Conservation (phyloP, 2,797 vertebrate species). For the Xenentodon cancila region DNA sequence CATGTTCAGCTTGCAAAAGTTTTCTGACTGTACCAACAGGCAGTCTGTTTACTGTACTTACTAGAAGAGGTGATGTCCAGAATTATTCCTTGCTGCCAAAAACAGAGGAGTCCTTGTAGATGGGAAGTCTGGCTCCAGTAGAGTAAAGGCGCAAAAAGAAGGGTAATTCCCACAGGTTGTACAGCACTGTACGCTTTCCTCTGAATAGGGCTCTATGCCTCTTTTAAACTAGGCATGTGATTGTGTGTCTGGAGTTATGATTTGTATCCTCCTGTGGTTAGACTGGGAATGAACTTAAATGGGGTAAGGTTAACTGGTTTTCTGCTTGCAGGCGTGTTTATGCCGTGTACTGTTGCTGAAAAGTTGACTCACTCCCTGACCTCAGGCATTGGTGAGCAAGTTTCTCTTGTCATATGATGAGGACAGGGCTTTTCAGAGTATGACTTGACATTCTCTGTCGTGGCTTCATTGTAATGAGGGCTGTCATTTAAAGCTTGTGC, state of each 20-base stretch:
- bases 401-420: conserved; percentile 46
- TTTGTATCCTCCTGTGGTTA: conserved; percentile 39
- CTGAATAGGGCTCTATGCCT: conserved; percentile 34
- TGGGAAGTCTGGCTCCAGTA: conserved; percentile 18
- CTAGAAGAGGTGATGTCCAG: conserved; percentile 41
- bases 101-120: conserved; percentile 48
- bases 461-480: conserved; percentile 29
- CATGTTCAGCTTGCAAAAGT: conserved; percentile 62
- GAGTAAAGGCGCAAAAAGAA: conserved; percentile 33
- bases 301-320: conserved; percentile 35
- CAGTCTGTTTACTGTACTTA: conserved; percentile 59
- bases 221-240: conserved; percentile 40
- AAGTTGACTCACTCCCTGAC: conserved; percentile 60
- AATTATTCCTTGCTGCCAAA: conserved; percentile 46
- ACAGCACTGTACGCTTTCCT: conserved; percentile 11
- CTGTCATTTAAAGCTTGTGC: conserved; percentile 18
- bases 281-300: conserved; percentile 50
- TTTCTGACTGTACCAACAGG: conserved; percentile 58
- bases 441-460: conserved; percentile 48
- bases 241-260: conserved; percentile 39
- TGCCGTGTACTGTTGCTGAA: conserved; percentile 39
- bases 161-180: conserved; percentile 45
- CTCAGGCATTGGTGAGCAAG: conserved; percentile 34
- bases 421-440: conserved; percentile 46
- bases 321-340: conserved; percentile 40